A percentile compares a stretch with the other conserved stretches of the same genome.
These are phyloP conservation scores for Eulacestoma nigropectus DNA, from an alignment of 2,113 vertebrate genomes.

Conservation along the genomic window DNA sequence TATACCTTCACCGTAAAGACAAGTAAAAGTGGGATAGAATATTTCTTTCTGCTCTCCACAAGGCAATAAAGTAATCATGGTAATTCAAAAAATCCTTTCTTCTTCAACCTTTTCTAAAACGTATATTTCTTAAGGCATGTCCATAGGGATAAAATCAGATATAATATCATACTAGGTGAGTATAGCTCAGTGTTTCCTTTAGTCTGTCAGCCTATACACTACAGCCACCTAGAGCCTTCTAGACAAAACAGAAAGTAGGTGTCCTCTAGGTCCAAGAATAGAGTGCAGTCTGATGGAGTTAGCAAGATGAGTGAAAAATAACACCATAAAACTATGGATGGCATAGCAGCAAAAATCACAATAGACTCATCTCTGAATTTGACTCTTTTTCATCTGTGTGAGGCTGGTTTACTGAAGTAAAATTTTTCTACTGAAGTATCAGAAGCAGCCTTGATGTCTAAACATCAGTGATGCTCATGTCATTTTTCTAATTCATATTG, in stretches of 20 bases:
- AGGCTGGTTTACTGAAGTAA: background rate
- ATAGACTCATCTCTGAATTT: background rate
- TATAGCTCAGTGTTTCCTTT: background rate
- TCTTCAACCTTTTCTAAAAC: background rate
- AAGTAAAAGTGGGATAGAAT: background rate
- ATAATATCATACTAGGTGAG: background rate
- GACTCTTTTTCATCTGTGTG: background rate
- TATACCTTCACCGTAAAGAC: background rate
- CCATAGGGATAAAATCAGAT: background rate
- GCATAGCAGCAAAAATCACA: background rate
- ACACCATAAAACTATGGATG: background rate
- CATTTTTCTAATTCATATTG: background rate
- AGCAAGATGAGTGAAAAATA: background rate
- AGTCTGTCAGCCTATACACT: background rate
- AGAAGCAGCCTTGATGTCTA: background rate
- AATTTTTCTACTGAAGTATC: background rate
- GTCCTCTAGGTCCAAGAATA: background rate
- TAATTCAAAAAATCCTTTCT: background rate
- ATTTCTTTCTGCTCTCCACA: background rate
- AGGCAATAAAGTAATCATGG: background rate
- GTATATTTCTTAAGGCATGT: background rate
- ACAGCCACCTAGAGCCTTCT: background rate
- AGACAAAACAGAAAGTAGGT: background rate
- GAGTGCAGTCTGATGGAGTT: background rate
- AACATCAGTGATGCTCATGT: background rate